Percentiles rank a stretch among this genome's conserved stretches.
Evolutionary conservation across 2,797 vertebrate species (phyloP).

Genomic region (Iguana delicatissima): DNA sequence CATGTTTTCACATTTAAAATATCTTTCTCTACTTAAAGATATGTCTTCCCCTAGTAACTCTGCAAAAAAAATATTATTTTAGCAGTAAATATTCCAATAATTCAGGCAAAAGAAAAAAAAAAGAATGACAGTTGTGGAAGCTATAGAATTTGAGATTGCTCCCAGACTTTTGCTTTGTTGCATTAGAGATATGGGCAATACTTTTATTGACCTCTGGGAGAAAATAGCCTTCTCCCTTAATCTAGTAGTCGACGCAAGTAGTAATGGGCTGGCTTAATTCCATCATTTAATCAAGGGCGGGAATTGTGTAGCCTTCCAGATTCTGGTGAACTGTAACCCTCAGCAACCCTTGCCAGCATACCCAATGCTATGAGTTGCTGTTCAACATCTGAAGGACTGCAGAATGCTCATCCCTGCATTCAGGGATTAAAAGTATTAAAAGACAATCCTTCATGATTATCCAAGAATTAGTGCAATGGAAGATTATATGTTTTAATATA

Average conservation of each 20-base stretch:
- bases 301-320: too few relatives aligned
- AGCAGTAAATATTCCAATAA: conserved; percentile 35
- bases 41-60: conserved; percentile 50
- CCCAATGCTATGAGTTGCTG: too few relatives aligned
- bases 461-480: background rate
- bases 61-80: conserved; percentile 55
- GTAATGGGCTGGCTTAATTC: background rate
- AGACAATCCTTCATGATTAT: background rate
- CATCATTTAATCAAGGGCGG: background rate
- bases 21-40: conserved; percentile 8
- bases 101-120: background rate
- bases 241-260: background rate
- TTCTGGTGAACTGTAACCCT: too few relatives aligned
- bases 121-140: background rate
- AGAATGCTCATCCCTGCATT: too few relatives aligned
- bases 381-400: too few relatives aligned
- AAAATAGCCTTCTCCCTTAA: background rate
- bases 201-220: background rate
- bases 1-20: conserved; percentile 48
- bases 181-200: background rate
- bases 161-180: background rate
- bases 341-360: too few relatives aligned
- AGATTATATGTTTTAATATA: background rate
- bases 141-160: background rate
- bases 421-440: background rate